phyloP scores from a whole-genome alignment of 2,797 vertebrate genomes.

The Myiotriccus ornatus region DNA sequence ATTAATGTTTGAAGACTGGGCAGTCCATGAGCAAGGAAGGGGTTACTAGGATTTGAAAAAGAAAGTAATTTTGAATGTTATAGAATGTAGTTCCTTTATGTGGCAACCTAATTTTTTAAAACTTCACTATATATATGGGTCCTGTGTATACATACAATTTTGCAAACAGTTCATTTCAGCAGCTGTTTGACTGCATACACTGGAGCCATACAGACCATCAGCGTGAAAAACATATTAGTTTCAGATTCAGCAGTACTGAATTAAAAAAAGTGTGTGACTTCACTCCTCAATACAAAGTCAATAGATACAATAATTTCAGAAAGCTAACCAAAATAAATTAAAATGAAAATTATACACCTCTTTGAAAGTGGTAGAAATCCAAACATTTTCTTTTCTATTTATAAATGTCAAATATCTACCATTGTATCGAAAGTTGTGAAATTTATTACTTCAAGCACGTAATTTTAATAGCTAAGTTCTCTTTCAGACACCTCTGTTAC shows the following conservation, averaged over 20 bases:
- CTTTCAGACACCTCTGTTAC: background rate
- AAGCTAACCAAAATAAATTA: background rate
- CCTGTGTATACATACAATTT: background rate
- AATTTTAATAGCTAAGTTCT: slow-evolving; percentile 7
- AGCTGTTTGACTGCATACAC: background rate
- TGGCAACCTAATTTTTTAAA: background rate
- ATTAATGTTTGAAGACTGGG: background rate
- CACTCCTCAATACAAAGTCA: background rate
- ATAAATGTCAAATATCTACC: background rate
- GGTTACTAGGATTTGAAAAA: background rate
- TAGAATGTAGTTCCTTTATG: background rate
- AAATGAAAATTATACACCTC: background rate
- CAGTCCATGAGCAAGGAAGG: background rate
- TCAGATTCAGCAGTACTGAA: background rate
- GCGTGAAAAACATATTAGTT: background rate
- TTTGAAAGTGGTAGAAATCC: background rate
- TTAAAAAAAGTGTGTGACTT: background rate
- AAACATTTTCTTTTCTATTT: background rate
- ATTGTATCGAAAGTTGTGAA: background rate
- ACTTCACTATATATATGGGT: background rate
- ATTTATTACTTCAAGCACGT: background rate
- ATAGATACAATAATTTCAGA: background rate
- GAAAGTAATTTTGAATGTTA: background rate
- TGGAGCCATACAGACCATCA: background rate
- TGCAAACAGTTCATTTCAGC: background rate